Evolutionary conservation across 2,888 invertebrate genomes (phyloP).

Genomic region (Drosophila seclusa): DNA sequence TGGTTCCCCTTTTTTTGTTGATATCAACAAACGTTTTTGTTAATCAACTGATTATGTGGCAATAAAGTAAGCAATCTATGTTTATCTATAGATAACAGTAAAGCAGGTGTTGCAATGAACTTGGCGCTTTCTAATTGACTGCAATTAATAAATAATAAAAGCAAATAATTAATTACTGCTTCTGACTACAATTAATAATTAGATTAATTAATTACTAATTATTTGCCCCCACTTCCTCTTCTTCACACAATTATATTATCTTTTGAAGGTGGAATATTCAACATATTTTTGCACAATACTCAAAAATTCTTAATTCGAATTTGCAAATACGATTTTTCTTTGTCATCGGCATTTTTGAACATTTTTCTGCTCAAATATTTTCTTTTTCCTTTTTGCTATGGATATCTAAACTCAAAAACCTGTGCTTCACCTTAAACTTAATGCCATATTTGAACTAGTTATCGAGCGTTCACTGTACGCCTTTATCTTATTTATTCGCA

Average conservation of each 20-base stretch:
- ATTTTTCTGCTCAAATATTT: not conserved
- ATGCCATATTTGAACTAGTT: not conserved
- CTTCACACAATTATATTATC: no score
- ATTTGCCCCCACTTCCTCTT: not conserved
- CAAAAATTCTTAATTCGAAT: not conserved
- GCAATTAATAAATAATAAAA: not conserved
- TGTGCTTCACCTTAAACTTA: not conserved
- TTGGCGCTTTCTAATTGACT: not conserved
- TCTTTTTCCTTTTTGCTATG: not conserved
- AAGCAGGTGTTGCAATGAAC: not conserved
- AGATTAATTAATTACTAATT: no score
- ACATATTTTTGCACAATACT: not conserved
- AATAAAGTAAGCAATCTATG: not conserved
- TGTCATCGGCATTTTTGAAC: not conserved
- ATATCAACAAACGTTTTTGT: not conserved
- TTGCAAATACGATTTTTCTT: not conserved
- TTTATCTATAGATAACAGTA: not conserved
- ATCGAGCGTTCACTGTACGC: not conserved
- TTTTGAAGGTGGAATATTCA: no score
- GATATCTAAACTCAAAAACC: not conserved
- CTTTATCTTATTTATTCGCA: slow-evolving; percentile 51
- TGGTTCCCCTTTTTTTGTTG: not conserved
- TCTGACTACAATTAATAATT: not conserved
- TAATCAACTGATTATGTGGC: not conserved
- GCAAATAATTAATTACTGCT: no score